Base-by-base conservation (phyloP, 2,113 vertebrate genomes). In the Gambusia affinis region DNA sequence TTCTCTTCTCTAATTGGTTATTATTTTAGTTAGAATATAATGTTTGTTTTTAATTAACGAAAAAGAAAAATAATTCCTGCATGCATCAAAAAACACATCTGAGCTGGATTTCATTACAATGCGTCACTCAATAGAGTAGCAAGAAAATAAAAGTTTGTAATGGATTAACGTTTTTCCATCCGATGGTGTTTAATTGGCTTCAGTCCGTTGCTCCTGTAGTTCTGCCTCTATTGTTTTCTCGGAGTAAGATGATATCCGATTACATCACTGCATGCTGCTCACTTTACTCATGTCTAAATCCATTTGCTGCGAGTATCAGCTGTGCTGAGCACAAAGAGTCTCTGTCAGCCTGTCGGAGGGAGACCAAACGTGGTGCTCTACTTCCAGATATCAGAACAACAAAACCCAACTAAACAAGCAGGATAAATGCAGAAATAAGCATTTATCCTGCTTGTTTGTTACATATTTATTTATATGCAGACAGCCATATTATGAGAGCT, bases 231-330 rank as follows among this genome's bases (percentile, higher is more conserved):
- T 66, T 14, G 24, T 78, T 63, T 70, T 33, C 29, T 67, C 8
- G 30, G n/a, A 61, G 28, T 57, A 57, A 60, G 22, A 54, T 37
- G 44, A 72, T 57, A 30, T n/a, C 8, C n/a, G 61, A 64, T 79
- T 39, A 51, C 67, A 39, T 79, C 60, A 66, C 64, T 73, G 54
- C 62, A 65, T 76, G 19, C 47, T 73, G 57, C 67, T 24, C 27
- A 47, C 65, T 37, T 64, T 39, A 76, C 64, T 80, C 64, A 54
- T 57, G 72, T 76, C 27, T 24, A 42, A 69, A 78, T 17, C 22
- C 8, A 44, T 72, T 37, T 72, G 60, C n/a, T 68, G 67, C 29
- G 54, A 17, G 67, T 51, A 65, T 68, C 57, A 63, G 27, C 37
- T 64, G 72, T 69, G 27, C 11, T 33, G 60, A 81, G 64, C 60